Evolutionary conservation across 2,888 invertebrate genomes (phyloP), one percentile per base, ranked within the genome.

Genomic region (Chloroclystis v-ata): DNA sequence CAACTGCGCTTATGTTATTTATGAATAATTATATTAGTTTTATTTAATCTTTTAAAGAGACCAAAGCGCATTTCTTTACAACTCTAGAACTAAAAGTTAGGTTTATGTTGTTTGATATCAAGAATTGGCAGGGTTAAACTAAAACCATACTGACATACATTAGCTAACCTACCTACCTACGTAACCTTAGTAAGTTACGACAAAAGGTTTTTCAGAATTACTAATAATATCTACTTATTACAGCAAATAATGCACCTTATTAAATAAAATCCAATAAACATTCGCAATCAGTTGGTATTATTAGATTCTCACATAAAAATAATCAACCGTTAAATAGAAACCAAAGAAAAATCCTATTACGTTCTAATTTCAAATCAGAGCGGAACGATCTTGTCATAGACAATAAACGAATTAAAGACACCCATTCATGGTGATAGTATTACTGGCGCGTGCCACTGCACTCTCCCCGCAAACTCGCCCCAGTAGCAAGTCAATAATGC

Each of bases 381-480:
- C 56, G 49, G 39, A 49, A 49, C 53, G 52, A 53, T 54, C 56
- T 56, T 54, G 59, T 65, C 75, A 75, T 75, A 78, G 75, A 80
- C 81, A 76, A 78, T 75, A 75, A 77, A 76, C 71, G 69, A 69
- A 72, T 72, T 74, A 78, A 74, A 63, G 72, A 69, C 56, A 59
- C 60, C 69, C 60, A 74, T 69, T 69, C 67, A 75, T 70, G 65
- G 61, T 65, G 68, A 75, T 69, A 75, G 76, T 76, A 83, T 82
- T 75, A 78, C 69, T 16, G 70, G 59, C 78, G 79, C 82, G 83
- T 82, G 82, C 71, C 71, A 61, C 20, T 20, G 20, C 20, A 46
- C 16, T 20, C 35, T 1, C 35, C 35, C 35, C 35, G 16, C 35
- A 35, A 10, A 16, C 11, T 20, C 20, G 20, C 20, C 20, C 20